Evolutionary conservation across 2,888 invertebrate genomes (phyloP).

Genomic region (Drosophila prostipennis): DNA sequence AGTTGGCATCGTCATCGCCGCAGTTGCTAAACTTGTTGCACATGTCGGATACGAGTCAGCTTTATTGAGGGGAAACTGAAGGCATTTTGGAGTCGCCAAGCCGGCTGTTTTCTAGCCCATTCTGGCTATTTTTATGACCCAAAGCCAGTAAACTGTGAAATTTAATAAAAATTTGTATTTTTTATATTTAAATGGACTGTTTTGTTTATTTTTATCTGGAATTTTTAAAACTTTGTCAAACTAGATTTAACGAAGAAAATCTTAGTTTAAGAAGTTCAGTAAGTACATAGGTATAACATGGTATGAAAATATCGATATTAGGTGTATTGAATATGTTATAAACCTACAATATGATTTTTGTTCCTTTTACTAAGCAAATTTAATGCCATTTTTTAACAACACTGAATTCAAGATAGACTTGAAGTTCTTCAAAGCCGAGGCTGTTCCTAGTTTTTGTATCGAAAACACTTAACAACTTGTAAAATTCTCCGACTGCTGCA

Average conservation of each 20-base stretch:
- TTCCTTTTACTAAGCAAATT: background rate
- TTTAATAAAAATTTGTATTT: background rate
- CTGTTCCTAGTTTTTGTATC: conserved; percentile 60
- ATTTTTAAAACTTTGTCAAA: too few relatives aligned
- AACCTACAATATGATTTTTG: background rate
- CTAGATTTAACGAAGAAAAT: background rate
- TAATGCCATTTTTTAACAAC: background rate
- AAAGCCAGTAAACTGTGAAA: background rate
- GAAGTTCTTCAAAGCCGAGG: conserved; percentile 5
- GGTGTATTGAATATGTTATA: too few relatives aligned
- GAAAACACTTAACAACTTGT: conserved; percentile 77
- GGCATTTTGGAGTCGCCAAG: conserved; percentile 9
- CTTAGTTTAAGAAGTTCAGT: background rate
- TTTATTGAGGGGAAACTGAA: conserved; percentile 42
- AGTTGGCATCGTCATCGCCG: conserved; percentile 39
- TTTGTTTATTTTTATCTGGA: background rate
- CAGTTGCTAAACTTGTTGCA: conserved; percentile 75
- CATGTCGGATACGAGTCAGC: conserved; percentile 52
- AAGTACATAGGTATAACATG: background rate
- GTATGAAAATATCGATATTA: too few relatives aligned
- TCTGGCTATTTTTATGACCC: background rate
- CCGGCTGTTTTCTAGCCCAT: conserved; percentile 11
- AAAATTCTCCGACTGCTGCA: conserved; percentile 68
- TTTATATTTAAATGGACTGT: background rate
- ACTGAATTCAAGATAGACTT: conserved; percentile 10